Conservation (phyloP, 2,797 vertebrate species). For the Diplodus puntazzo region DNA sequence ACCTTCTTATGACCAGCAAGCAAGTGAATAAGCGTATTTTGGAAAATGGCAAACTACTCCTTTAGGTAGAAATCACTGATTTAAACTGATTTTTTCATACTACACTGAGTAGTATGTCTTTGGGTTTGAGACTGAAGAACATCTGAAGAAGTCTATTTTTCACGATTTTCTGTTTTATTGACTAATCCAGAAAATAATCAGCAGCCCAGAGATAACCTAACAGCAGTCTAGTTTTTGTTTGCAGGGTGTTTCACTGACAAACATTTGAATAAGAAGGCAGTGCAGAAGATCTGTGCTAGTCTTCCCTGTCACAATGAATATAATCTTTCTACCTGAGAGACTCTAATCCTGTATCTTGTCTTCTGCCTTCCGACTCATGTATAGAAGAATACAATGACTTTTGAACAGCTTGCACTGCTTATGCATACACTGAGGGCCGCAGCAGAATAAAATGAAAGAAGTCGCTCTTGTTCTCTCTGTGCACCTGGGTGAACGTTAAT, state of each 20-base stretch:
- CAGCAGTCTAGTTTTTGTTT: not conserved
- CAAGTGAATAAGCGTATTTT: too few relatives aligned
- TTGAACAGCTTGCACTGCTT: slow-evolving; percentile 54
- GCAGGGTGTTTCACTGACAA: too few relatives aligned
- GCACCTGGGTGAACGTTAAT: slow-evolving; percentile 63
- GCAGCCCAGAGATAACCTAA: not conserved
- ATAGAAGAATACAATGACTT: slow-evolving; percentile 77
- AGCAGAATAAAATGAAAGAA: slow-evolving; percentile 41
- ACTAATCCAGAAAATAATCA: not conserved
- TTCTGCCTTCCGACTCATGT: slow-evolving; percentile 66
- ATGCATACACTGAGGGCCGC: slow-evolving; percentile 51
- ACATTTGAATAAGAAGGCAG: too few relatives aligned
- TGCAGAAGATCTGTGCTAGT: not conserved
- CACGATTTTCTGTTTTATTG: not conserved
- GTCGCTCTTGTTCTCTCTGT: slow-evolving; percentile 22
- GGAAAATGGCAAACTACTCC: too few relatives aligned
- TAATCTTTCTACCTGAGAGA: slow-evolving; percentile 33
- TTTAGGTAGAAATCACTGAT: not conserved
- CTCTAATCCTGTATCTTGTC: slow-evolving; percentile 44
- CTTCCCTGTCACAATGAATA: slow-evolving; percentile 30
- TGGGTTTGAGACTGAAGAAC: not conserved
- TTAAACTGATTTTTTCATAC: not conserved
- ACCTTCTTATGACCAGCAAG: too few relatives aligned
- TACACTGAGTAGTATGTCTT: not conserved
- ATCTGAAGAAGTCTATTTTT: not conserved